Evolutionary conservation across 2,113 vertebrate species (phyloP).

Genomic region (Thunnus thynnus): DNA sequence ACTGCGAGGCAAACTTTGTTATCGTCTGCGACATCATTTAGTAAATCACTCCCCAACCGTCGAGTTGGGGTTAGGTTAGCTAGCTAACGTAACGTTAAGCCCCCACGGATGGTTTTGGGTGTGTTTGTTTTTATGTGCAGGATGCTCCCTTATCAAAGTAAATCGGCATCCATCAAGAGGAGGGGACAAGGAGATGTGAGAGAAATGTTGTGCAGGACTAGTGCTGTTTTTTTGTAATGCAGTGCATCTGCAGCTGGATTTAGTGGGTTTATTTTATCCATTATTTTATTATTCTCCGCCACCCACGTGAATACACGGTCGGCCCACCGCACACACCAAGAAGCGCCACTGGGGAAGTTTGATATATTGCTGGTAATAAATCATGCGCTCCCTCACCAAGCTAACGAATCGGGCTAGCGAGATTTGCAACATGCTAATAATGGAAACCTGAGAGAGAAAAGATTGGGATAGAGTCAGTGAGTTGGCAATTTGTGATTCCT

Average conservation of each 20-base stretch:
- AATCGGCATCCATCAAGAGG: constrained; percentile 24
- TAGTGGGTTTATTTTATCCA: neutral
- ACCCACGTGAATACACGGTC: constrained; percentile 49
- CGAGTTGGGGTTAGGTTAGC: constrained; percentile 43
- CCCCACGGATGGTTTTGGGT: constrained; percentile 34
- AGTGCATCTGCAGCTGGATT: neutral
- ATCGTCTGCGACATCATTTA: constrained; percentile 3
- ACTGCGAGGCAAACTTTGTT: constrained; percentile 26
- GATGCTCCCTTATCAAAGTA: constrained; percentile 54
- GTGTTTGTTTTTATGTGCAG: constrained; percentile 70
- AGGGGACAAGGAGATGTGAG: neutral
- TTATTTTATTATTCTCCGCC: constrained; percentile 5
- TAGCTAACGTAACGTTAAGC: constrained; percentile 60
- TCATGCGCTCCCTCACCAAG: constrained; percentile 57
- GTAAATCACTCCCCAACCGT: constrained; percentile 10
- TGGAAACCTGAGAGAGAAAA: neutral
- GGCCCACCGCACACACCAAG: constrained; percentile 7
- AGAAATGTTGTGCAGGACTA: no score
- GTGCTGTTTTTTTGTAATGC: neutral
- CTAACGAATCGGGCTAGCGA: constrained; percentile 56
- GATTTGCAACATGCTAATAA: constrained; percentile 50
- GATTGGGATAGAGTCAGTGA: neutral
- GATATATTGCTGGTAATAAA: constrained; percentile 46
- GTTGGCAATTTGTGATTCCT: neutral
- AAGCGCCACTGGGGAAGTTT: constrained; percentile 31